Evolutionary conservation across 2,888 invertebrate species (phyloP).

Genomic region (Zonitis immaculata): DNA sequence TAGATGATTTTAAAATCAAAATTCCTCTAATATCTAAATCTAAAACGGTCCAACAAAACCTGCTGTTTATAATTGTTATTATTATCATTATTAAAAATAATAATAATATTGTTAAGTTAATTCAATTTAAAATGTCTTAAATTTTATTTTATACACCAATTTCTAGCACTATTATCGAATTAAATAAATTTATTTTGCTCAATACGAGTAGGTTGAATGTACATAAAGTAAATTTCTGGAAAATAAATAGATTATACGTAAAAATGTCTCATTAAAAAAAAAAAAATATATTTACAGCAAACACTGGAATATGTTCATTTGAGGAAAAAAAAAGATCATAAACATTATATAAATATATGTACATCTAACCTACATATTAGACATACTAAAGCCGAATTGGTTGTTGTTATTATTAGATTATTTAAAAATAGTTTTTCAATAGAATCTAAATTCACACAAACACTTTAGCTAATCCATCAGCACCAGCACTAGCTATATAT

Average conservation of each 20-base stretch:
- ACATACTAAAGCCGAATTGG: slow-evolving; percentile 8
- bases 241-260: no score
- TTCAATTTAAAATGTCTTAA: slow-evolving; percentile 1
- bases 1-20: background rate
- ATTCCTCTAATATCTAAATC: background rate
- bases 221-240: no score
- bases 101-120: background rate
- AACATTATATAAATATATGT: slow-evolving; percentile 33
- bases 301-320: background rate
- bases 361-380: slow-evolving; percentile 33
- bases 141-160: slow-evolving; percentile 15
- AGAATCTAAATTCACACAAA: slow-evolving; percentile 64
- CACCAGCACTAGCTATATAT: slow-evolving; percentile 97
- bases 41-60: slow-evolving; percentile 8
- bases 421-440: slow-evolving; percentile 9
- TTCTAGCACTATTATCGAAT: slow-evolving; percentile 16
- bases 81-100: slow-evolving; percentile 1
- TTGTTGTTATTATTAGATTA: background rate
- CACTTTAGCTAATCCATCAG: slow-evolving; percentile 98
- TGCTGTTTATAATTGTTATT: slow-evolving; percentile 4
- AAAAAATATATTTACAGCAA: no score
- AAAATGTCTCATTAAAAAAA: no score
- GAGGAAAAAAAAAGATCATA: background rate
- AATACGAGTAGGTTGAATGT: no score
- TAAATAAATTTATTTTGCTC: no score